A percentile compares a stretch with the other conserved stretches of the same genome.
Conservation (phyloP, 2,113 vertebrate species). For the Megalops atlanticus region DNA sequence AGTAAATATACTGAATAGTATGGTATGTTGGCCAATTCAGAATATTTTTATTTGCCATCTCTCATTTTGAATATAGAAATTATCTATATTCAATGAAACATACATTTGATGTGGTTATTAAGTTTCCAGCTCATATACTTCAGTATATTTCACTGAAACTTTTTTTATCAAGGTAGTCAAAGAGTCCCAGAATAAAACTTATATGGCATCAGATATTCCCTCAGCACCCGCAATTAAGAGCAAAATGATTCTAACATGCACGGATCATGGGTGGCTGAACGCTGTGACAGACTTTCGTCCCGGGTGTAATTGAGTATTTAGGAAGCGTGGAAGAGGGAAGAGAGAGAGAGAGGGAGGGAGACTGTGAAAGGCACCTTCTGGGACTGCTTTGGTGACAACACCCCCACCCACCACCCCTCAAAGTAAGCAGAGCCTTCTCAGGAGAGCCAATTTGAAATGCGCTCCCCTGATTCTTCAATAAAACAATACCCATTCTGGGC, state of each 20-base stretch:
- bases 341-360: background rate
- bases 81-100: background rate
- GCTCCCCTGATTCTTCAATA: background rate
- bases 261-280: background rate
- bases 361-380: slow-evolving; percentile 4
- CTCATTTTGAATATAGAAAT: background rate
- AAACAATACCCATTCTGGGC: background rate
- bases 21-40: background rate
- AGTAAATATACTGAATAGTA: background rate
- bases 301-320: slow-evolving; percentile 12
- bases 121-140: background rate
- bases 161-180: background rate
- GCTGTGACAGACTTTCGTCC: background rate
- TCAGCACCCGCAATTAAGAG: background rate
- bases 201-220: background rate
- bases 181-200: background rate
- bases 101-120: background rate
- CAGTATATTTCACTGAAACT: background rate
- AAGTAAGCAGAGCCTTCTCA: background rate
- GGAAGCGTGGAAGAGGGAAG: background rate
- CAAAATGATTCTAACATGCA: background rate
- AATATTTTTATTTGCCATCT: too few species aligned
- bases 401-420: background rate
- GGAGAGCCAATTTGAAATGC: background rate
- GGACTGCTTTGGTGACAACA: background rate